Conservation (phyloP, 1,140 invertebrate species). For the Pseudomyrmex concolor region DNA sequence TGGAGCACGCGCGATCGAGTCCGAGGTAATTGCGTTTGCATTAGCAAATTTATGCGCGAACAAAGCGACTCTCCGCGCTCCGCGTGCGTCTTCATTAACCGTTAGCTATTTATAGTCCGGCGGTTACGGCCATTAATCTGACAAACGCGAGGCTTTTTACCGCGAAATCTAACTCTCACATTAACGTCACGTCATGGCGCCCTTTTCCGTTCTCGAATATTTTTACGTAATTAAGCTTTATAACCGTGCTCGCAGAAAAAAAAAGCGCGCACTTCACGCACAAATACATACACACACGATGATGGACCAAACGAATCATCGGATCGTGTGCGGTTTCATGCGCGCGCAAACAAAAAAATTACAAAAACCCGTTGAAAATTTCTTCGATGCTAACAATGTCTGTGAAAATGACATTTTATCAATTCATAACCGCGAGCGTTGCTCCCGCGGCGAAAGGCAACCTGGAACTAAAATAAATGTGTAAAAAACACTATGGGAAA, state of each 20-base stretch:
- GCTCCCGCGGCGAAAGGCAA: conserved; percentile 3
- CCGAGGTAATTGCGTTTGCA: conserved; percentile 43
- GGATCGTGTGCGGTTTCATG: conserved; percentile 17
- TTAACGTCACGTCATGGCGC: not conserved
- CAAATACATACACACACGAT: too few relatives aligned
- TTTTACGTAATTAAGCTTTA: conserved; percentile 30
- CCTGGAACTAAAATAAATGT: conserved; percentile 37
- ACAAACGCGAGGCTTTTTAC: conserved; percentile 38
- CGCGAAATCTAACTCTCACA: conserved; percentile 14
- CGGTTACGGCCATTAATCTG: conserved; percentile 35
- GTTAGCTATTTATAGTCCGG: conserved; percentile 23
- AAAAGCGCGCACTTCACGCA: not conserved
- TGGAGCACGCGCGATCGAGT: conserved; percentile 42
- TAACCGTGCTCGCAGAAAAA: not conserved
- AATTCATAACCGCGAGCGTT: conserved; percentile 41
- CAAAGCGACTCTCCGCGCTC: conserved; percentile 17
- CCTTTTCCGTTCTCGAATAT: conserved; percentile 8
- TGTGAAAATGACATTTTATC: conserved; percentile 57
- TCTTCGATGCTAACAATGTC: conserved; percentile 29
- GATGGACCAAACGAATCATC: not conserved
- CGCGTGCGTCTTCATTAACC: conserved; percentile 44
- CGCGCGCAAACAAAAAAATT: not conserved
- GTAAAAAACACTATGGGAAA: conserved; percentile 40
- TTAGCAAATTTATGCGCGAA: conserved; percentile 54
- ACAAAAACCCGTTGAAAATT: conserved; percentile 7